Percentiles rank a stretch among this genome's conserved stretches.
Conservation (phyloP, 2,113 vertebrate species). For the Daubentonia madagascariensis region DNA sequence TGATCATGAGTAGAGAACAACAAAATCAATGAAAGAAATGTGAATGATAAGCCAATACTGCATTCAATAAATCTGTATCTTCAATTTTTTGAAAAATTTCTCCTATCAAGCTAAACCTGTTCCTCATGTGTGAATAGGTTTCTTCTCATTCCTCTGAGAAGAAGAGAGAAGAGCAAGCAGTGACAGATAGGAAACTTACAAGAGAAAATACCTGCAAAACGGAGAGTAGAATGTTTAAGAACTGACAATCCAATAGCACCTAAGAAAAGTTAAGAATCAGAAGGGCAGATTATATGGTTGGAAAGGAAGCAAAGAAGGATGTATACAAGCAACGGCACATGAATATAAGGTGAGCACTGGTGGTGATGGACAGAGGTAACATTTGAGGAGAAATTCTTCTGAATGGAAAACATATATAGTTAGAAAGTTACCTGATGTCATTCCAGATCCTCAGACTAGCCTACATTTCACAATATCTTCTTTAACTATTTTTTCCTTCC, state of each 20-base stretch:
- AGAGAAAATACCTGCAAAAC: background rate
- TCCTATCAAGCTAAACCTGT: background rate
- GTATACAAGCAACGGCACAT: background rate
- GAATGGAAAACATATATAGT: background rate
- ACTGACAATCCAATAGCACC: background rate
- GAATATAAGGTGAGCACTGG: background rate
- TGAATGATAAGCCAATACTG: background rate
- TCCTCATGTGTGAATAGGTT: too few species aligned
- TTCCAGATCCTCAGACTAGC: background rate
- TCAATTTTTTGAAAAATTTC: background rate
- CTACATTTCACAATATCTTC: background rate
- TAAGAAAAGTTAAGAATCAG: background rate
- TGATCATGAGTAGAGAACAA: background rate
- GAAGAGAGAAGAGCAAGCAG: background rate
- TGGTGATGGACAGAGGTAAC: background rate
- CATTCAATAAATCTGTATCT: background rate
- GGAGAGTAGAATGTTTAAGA: background rate
- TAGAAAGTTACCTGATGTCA: background rate
- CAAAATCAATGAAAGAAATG: background rate
- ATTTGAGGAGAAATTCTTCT: background rate
- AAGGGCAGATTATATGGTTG: background rate
- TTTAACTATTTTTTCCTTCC: background rate
- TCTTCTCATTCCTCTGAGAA: background rate
- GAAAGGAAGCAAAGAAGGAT: background rate
- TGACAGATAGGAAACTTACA: background rate